Evolutionary conservation across 2,888 invertebrate genomes (phyloP).

Genomic region (Mythimna pallens): DNA sequence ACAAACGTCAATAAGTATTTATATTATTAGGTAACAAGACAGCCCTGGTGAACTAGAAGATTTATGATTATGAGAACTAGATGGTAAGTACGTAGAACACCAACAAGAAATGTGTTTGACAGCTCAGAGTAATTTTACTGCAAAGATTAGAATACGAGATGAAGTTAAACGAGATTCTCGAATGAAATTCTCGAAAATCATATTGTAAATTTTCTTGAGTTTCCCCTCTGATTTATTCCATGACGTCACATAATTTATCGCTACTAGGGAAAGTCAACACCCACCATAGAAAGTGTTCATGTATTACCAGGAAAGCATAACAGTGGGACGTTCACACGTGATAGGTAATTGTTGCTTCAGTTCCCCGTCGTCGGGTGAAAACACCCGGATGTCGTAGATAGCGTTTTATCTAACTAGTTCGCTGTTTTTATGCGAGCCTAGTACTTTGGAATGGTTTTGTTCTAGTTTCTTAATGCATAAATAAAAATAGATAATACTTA

Average conservation of each 20-base stretch:
- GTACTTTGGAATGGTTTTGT: slow-evolving; percentile 67
- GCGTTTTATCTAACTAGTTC: slow-evolving; percentile 79
- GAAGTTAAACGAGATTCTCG: not conserved
- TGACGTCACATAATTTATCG: slow-evolving; percentile 50
- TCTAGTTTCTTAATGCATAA: slow-evolving; percentile 55
- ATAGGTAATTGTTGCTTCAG: slow-evolving; percentile 78
- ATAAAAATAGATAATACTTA: not conserved
- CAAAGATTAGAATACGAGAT: not conserved
- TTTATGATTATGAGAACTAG: not conserved
- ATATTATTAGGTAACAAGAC: not conserved
- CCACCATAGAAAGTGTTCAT: slow-evolving; percentile 76
- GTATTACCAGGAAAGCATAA: slow-evolving; percentile 80
- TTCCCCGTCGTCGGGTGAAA: slow-evolving; percentile 80
- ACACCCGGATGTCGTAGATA: slow-evolving; percentile 84
- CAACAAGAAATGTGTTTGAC: not conserved
- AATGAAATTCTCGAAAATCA: not conserved
- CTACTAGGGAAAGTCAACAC: slow-evolving; percentile 62
- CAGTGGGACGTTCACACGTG: slow-evolving; percentile 82
- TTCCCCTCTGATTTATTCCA: slow-evolving; percentile 26
- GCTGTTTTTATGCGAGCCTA: slow-evolving; percentile 71
- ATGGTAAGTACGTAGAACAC: not conserved
- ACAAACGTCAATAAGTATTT: too few relatives aligned
- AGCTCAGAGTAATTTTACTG: not conserved
- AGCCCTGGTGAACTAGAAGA: not conserved
- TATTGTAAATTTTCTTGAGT: slow-evolving; percentile 9